Conservation (phyloP, 2,113 vertebrate species). For the Chamaea fasciata region DNA sequence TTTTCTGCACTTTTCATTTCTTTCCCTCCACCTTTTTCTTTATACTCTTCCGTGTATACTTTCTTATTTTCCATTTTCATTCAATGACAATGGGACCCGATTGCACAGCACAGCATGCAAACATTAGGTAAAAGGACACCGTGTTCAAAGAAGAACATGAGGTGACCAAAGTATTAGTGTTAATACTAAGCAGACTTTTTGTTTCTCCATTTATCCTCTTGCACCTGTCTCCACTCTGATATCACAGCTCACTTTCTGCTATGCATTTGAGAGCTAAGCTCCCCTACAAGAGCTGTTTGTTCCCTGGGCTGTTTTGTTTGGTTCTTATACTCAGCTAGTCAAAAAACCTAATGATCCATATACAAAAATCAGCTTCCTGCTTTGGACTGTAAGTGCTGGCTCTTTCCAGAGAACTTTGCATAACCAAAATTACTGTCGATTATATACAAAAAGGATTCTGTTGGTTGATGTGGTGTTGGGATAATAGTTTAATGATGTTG, state of each 20-base stretch:
- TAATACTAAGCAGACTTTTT: neutral
- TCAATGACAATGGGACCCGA: neutral
- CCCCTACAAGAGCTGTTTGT: neutral
- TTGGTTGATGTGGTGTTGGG: neutral
- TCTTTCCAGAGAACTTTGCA: conserved; percentile 19
- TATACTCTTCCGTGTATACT: neutral
- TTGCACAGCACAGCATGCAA: neutral
- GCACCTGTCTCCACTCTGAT: neutral
- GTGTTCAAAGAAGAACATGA: neutral
- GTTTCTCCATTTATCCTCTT: neutral
- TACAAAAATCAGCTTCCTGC: neutral
- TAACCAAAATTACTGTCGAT: neutral
- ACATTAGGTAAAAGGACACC: neutral
- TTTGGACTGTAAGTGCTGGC: neutral
- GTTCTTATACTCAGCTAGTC: neutral
- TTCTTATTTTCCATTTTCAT: neutral
- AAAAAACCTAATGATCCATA: neutral
- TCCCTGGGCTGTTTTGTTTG: neutral
- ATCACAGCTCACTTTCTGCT: neutral
- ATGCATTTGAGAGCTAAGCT: neutral
- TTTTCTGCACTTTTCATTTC: neutral
- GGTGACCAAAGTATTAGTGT: neutral
- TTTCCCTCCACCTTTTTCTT: neutral
- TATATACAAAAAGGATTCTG: neutral
- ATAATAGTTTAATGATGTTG: neutral